phyloP scores from a whole-genome alignment of 2,113 vertebrate genomes.

The Picathartes gymnocephalus region DNA sequence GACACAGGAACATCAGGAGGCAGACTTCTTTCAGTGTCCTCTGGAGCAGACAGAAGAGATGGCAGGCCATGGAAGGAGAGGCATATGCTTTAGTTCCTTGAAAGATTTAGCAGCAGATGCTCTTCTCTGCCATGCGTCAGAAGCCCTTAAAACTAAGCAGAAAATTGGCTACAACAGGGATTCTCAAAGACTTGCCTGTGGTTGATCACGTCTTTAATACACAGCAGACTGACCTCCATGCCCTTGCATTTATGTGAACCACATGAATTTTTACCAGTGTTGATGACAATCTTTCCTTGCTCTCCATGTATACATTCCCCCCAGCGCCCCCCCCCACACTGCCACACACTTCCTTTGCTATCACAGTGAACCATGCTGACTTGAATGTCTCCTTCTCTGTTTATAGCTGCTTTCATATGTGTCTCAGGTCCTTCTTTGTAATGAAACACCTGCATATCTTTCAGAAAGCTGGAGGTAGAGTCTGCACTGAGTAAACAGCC shows the following conservation, averaged over 20 bases:
- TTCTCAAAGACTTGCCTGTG: neutral
- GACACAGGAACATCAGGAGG: fast-evolving
- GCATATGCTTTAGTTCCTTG: conserved; percentile 9
- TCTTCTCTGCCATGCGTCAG: neutral
- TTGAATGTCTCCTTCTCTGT: neutral
- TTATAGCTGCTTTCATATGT: neutral
- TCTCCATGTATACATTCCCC: fast-evolving
- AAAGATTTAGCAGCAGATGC: neutral
- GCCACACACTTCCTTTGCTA: neutral
- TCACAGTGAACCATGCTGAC: neutral
- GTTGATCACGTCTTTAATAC: neutral
- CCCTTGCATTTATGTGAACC: neutral
- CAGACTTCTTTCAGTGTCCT: neutral
- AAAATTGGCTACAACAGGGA: neutral
- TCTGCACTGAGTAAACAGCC: neutral
- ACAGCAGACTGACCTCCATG: neutral
- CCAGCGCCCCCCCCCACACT: fast-evolving
- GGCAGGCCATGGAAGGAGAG: neutral
- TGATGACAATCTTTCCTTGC: neutral
- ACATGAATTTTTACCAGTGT: neutral
- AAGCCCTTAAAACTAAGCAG: conserved; percentile 24
- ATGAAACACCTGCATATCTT: conserved; percentile 8
- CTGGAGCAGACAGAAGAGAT: neutral
- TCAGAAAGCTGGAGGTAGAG: neutral
- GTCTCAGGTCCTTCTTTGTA: neutral